Conservation (phyloP, 2,888 invertebrate species). For the Coenonympha arcania region DNA sequence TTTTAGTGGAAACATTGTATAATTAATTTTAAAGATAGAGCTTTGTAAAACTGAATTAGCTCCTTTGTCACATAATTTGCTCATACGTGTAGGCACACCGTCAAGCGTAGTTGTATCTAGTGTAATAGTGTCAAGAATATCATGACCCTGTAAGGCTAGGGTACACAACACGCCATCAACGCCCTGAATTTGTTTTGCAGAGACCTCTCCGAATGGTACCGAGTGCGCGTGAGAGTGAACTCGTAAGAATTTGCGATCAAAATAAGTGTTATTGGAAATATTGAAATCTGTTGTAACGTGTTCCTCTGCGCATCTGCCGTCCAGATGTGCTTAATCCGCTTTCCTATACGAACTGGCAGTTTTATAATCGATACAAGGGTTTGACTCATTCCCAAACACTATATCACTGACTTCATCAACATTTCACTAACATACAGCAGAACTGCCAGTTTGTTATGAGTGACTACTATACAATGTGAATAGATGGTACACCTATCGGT, state of each 20-base stretch:
- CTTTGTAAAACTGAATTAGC: no score
- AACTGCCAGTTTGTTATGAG: slow-evolving; percentile 64
- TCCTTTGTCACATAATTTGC: no score
- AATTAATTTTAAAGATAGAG: no score
- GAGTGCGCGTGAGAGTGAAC: slow-evolving; percentile 88
- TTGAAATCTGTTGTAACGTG: slow-evolving; percentile 69
- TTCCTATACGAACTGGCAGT: slow-evolving; percentile 67
- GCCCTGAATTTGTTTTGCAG: slow-evolving; percentile 72
- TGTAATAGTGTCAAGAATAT: background rate
- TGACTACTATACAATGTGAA: slow-evolving; percentile 41
- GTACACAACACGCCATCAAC: slow-evolving; percentile 58
- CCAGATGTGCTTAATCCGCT: slow-evolving; percentile 69
- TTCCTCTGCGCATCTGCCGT: slow-evolving; percentile 70
- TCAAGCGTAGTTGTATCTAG: no score
- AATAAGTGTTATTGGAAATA: slow-evolving; percentile 67
- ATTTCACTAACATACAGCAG: slow-evolving; percentile 29
- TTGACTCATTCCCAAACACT: slow-evolving; percentile 16
- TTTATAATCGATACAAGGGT: slow-evolving; percentile 34
- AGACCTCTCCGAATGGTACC: slow-evolving; percentile 85
- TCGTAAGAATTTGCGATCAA: slow-evolving; percentile 80
- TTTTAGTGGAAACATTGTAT: no score
- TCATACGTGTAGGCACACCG: no score
- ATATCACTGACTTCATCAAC: slow-evolving; percentile 20
- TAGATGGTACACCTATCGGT: slow-evolving; percentile 55
- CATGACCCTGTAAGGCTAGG: slow-evolving; percentile 26